Evolutionary conservation across 1,140 invertebrate genomes (phyloP), one percentile per base, ranked within the genome.

Genomic region (Bombus huntii): DNA sequence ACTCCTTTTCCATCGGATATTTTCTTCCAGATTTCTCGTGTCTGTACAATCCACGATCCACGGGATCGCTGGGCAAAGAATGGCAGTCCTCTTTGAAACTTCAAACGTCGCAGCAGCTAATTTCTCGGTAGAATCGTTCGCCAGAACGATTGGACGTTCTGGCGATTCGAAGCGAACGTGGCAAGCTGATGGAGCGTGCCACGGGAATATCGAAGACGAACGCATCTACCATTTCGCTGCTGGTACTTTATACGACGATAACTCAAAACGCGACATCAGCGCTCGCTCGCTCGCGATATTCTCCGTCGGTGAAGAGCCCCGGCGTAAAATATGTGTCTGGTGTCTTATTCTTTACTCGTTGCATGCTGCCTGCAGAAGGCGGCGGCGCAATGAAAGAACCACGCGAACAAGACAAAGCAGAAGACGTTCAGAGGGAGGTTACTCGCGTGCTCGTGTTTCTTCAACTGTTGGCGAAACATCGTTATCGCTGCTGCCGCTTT

Each of bases 261-360:
- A 94, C 88, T 94, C 92, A 92, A 85, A 91, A 92, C 70, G 87
- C 92, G 90, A 90, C 86, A 86, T 91, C 90, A 82, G 70, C 81
- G 90, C 74, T 89, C 88, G 87, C 66, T 77, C 75, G 88, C 81
- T 88, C 79, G 86, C 89, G 79, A 73, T 91, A 86, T 87, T 90
- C 91, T 62, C 87, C 84, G 88, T 88, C 79, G 86, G 76, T 90
- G 92, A 91, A 93, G 90, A 92, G 89, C 82, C 77, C 81, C 87
- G 79, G 81, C 72, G 87, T 82, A 88, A 95, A 94, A 93, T 95
- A 95, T 94, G 92, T 92, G 94, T 94, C 94, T 95, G 93, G 94
- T 92, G 90, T 95, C 93, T 93, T 95, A 95, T 95, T 95, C 94
- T 94, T 95, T 94, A 94, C 91, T 92, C 93, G 93, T 90, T 93